phyloP scores from a whole-genome alignment of 2,888 invertebrate species.

The Candidula unifasciata region DNA sequence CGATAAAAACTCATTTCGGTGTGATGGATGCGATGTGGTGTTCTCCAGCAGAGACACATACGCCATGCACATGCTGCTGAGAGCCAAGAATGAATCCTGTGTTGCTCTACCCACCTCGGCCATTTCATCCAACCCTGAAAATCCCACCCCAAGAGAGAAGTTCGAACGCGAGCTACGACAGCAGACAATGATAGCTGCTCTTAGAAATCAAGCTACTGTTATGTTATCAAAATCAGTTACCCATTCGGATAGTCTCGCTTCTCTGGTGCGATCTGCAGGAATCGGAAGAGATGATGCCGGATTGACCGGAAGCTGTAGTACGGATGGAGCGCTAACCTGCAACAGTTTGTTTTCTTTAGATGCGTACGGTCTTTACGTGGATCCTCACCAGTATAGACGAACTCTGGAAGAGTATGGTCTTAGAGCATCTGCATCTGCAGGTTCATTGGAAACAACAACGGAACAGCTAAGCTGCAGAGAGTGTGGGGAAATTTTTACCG shows the following conservation, averaged over 20 bases:
- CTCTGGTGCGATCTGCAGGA: not conserved
- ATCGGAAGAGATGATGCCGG: not conserved
- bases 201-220: conserved; percentile 42
- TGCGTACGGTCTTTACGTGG: conserved; percentile 45
- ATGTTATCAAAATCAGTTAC: conserved; percentile 4
- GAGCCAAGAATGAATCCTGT: conserved; percentile 75
- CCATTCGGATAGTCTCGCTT: not conserved
- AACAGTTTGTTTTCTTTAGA: conserved; percentile 44
- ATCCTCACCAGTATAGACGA: conserved; percentile 43
- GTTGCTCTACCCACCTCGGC: conserved; percentile 51
- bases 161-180: conserved; percentile 48
- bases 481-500: conserved; percentile 68
- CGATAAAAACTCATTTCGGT: conserved; percentile 65
- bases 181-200: conserved; percentile 41
- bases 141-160: conserved; percentile 45
- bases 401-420: conserved; percentile 42
- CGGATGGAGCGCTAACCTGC: conserved; percentile 15
- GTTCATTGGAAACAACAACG: conserved; percentile 34
- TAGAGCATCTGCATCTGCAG: not conserved
- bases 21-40: conserved; percentile 74
- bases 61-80: conserved; percentile 78
- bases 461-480: conserved; percentile 58
- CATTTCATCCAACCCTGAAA: conserved; percentile 45
- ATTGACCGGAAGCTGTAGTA: not conserved
- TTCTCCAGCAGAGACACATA: conserved; percentile 77